Base-by-base conservation (phyloP, 2,113 vertebrate species). In the Astatoreochromis straeleni region DNA sequence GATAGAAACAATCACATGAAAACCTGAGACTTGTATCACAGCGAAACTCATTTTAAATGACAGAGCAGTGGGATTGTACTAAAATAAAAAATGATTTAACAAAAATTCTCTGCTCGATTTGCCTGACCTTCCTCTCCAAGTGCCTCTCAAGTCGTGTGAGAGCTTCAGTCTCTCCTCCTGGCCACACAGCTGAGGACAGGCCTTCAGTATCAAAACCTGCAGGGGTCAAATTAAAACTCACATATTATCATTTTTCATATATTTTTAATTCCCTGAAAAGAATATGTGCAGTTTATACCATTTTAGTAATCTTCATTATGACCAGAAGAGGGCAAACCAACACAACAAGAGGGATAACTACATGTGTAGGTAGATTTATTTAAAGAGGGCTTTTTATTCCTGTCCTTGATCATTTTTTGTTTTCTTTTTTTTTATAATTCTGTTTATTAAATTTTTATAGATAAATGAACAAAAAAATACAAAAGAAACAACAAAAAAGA, bases 201-300 rank as follows among this genome's bases (percentile, higher is more conserved):
- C 98, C 98, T 87, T 99, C 98, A 8, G 97, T 99, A 91, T 99
- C 98, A 90, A 99, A 99, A 87, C 98, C 98, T 99, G 93, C 65
- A 92, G 33, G 21, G 24, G 80, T n/a, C 14, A 55, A 3, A 45
- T 9, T 4, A 40, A 45, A 31, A 57, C 33, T 4, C 17, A 54
- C 45, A 58, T 4, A 84, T 51, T 86, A 26, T 29, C 4, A 47
- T 38, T 49, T 75, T 26, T 45, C 38, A 73, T 45, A 45, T 45
- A 17, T 45, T 26, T 45, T 45, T 45, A 42, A 70, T 70, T 70
- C n/a, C 38, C 38, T 45, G 68, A 73, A 73, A 73, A 73, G 16
- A 26, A 45, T 16, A 26, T 29, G 14, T 49, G 24, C 16, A 75
- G 16, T 49, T 75, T 75, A 31, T 75, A 75, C 14, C 16, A 49